Percentiles rank a stretch among this genome's conserved stretches.
phyloP scores from a whole-genome alignment of 2,797 vertebrate genomes.

The Heterohyrax brucei region DNA sequence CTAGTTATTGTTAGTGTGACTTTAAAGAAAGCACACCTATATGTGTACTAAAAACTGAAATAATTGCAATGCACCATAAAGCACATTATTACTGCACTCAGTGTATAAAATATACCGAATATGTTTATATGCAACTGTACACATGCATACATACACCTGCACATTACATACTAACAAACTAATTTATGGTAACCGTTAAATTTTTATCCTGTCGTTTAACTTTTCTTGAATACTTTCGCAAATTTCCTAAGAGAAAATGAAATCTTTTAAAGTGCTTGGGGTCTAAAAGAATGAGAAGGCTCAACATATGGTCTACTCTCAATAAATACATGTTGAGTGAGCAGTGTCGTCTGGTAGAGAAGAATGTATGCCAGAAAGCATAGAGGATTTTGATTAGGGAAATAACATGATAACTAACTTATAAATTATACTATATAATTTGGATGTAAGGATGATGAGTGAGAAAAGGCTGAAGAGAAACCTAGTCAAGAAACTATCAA shows the following conservation, averaged over 20 bases:
- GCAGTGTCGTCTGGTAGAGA: not conserved
- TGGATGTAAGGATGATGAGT: conserved; percentile 20
- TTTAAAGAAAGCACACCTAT: conserved; percentile 35
- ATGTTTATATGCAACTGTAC: not conserved
- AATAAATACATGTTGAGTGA: conserved; percentile 70
- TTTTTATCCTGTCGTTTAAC: conserved; percentile 52
- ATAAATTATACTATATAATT: conserved; percentile 57
- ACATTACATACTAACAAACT: not conserved
- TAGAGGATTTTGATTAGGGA: conserved; percentile 10
- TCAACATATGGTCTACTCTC: conserved; percentile 51
- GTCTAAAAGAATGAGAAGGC: not conserved
- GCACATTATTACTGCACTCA: not conserved
- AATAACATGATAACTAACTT: conserved; percentile 66
- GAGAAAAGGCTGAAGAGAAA: conserved; percentile 37
- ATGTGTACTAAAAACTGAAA: not conserved
- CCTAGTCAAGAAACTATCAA: conserved; percentile 64
- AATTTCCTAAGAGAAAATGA: conserved; percentile 43
- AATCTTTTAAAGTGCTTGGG: not conserved
- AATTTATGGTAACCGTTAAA: conserved; percentile 4
- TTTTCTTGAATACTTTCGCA: conserved; percentile 56
- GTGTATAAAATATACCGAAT: conserved; percentile 22
- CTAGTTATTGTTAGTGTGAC: conserved; percentile 1
- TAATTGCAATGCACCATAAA: not conserved
- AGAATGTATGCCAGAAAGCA: conserved; percentile 59
- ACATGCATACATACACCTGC: not conserved